Evolutionary conservation across 2,113 vertebrate genomes (phyloP), one percentile per base, ranked within the genome.

Genomic region (Kryptolebias marmoratus): DNA sequence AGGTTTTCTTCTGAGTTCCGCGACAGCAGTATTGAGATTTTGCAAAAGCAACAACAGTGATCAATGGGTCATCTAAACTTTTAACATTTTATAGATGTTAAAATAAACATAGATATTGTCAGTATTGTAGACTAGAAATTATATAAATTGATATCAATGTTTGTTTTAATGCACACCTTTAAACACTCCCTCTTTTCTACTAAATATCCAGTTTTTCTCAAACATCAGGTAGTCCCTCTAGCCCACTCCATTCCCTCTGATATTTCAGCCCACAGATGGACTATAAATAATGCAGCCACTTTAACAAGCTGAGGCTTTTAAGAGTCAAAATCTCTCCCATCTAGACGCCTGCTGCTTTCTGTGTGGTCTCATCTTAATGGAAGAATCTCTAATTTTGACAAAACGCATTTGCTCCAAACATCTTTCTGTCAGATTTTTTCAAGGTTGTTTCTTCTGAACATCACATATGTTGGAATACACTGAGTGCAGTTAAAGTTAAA

Each of bases 281-380:
- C 58, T n/a, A 81, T 86, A 75, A 87, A 88, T 88, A 88, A 88
- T 80, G 71, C 69, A 84, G 68, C 70, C 48, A 77, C 65, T 77
- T 77, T 53, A 84, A 84, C 70, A 75, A 81, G 60, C 80, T 32
- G 11, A 68, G 18, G 67, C 60, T 84, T 85, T 87, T 75, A 80
- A 75, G 49, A 64, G 60, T 73, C 70, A 55, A 67, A 14, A 49
- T 70, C 42, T 72, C 61, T 70, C 48, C 73, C 48, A 54, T 72
- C 13, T 2, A 11, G 27, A 73, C 54, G 59, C 31, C 58, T 48
- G 59, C 71, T 62, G 45, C 64, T 57, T 9, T 22, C 75, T 53
- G 65, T 60, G 64, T 80, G 82, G 75, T 52, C 64, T 67, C 42
- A 68, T 67, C 53, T 66, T 52, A 18, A 52, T 36, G 31, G 70